Conservation (phyloP, 2,888 invertebrate genomes). For the Arenicola marina region DNA sequence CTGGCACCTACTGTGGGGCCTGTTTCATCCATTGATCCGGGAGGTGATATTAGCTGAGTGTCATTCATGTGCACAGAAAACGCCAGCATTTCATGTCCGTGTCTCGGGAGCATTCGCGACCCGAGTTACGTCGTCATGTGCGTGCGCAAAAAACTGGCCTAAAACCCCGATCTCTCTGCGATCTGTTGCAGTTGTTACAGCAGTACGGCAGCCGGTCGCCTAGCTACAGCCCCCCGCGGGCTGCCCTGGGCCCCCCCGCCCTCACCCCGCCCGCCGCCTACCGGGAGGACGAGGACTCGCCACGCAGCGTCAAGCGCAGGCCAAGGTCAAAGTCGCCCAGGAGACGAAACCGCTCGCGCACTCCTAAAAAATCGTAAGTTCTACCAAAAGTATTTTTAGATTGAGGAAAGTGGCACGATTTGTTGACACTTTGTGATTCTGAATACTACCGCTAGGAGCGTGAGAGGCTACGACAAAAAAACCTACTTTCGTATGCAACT, state of each 20-base stretch:
- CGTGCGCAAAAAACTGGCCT: too few species aligned
- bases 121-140: background rate
- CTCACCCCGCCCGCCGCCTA: constrained; percentile 20
- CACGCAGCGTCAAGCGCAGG: background rate
- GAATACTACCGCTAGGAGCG: too few species aligned
- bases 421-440: too few species aligned
- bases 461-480: too few species aligned
- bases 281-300: constrained; percentile 15
- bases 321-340: constrained; percentile 6
- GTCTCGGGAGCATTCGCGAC: too few species aligned
- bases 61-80: too few species aligned
- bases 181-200: background rate
- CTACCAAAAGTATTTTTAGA: background rate
- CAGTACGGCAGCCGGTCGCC: background rate
- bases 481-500: too few species aligned
- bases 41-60: too few species aligned
- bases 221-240: background rate
- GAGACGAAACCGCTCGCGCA: constrained; percentile 3
- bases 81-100: too few species aligned
- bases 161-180: background rate
- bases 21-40: too few species aligned
- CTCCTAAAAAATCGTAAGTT: background rate
- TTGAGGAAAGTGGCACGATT: too few species aligned
- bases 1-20: too few species aligned
- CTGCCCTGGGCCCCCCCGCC: background rate